These are phyloP conservation scores for Danio rerio DNA, from an alignment of 2,113 vertebrate species.

Conservation along the genomic window DNA sequence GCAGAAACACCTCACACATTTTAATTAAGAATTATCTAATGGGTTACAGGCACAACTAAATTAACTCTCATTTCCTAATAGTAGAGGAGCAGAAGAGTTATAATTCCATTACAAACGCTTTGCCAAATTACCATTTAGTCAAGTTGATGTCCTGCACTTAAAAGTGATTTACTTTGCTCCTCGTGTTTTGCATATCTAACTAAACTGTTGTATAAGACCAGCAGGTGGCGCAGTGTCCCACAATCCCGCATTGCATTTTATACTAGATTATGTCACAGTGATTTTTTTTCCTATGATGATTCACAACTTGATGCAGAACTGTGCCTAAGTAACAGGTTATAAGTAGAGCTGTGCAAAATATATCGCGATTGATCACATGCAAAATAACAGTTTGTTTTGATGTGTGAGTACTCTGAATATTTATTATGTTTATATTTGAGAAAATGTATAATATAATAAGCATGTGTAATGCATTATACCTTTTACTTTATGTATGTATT, in stretches of 20 bases:
- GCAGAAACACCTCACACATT: not conserved
- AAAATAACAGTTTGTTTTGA: too few species aligned
- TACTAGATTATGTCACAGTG: conserved; percentile 3
- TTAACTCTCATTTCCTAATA: conserved; percentile 7
- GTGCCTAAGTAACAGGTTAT: not conserved
- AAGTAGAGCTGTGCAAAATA: too few species aligned
- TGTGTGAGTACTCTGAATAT: too few species aligned
- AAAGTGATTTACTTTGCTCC: not conserved
- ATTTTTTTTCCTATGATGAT: not conserved
- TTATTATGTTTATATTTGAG: too few species aligned
- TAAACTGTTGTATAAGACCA: conserved; percentile 40
- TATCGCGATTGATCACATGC: too few species aligned
- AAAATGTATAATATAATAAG: too few species aligned
- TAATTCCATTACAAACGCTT: not conserved
- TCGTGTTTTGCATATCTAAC: not conserved
- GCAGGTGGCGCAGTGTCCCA: conserved; percentile 50
- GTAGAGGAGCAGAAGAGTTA: not conserved
- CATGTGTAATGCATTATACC: too few species aligned
- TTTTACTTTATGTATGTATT: too few species aligned
- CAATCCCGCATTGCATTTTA: not conserved
- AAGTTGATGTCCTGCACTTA: not conserved
- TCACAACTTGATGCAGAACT: not conserved
- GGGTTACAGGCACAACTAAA: not conserved
- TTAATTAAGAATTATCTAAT: not conserved
- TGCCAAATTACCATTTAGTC: not conserved